Evolutionary conservation across 2,888 invertebrate species (phyloP).

Genomic region (Rhagium mordax): DNA sequence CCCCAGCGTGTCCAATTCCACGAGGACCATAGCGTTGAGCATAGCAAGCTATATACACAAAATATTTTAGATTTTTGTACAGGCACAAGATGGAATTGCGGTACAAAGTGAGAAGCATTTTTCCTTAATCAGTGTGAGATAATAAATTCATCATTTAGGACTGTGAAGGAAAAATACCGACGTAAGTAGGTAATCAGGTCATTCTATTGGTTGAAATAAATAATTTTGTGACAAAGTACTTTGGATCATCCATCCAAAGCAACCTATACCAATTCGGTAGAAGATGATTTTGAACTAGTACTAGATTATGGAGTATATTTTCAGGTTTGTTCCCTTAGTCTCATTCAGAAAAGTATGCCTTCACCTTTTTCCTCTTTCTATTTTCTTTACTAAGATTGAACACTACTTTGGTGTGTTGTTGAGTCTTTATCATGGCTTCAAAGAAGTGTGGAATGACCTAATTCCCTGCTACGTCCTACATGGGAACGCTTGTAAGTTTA

Average conservation of each 20-base stretch:
- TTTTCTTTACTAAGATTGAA: no score
- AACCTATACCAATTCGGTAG: no score
- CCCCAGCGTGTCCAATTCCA: slow-evolving; percentile 94
- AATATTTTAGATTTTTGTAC: slow-evolving; percentile 36
- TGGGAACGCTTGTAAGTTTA: not conserved
- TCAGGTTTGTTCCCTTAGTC: no score
- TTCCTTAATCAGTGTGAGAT: not conserved
- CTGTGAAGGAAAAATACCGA: not conserved
- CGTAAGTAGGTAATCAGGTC: not conserved
- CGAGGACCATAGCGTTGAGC: slow-evolving; percentile 96
- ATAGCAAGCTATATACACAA: slow-evolving; percentile 85
- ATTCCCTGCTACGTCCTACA: not conserved
- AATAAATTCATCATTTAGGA: not conserved
- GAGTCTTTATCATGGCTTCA: no score
- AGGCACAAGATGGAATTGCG: slow-evolving; percentile 28
- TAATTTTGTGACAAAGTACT: no score
- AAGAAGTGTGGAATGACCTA: not conserved
- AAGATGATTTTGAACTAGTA: no score
- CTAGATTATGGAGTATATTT: no score
- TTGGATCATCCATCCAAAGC: no score
- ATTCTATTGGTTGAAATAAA: not conserved
- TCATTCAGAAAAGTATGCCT: no score
- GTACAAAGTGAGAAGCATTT: not conserved
- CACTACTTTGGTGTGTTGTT: no score
- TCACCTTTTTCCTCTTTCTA: no score